Base-by-base conservation (phyloP, 2,888 invertebrate species). In the Dasysyrphus albostriatus region DNA sequence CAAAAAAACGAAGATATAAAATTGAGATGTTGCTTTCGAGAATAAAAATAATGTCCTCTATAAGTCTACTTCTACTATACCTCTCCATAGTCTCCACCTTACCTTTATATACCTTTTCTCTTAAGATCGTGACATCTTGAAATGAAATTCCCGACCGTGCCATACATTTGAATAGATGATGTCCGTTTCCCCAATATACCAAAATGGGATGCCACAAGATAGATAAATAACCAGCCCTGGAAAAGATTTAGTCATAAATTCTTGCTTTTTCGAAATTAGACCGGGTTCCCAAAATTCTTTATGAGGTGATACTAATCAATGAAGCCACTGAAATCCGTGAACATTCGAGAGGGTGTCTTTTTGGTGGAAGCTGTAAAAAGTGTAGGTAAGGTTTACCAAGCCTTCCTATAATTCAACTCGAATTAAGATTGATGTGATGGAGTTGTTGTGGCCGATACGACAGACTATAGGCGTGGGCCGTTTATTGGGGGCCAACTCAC, bases 251-350 rank as follows among this genome's bases (percentile, higher is more conserved):
- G 83, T 83, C 87, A 87, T 87, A 87, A 87, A 87, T 83, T 73
- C 8, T 47, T n/a, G 16, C 16, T 59, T 49, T 49, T n/a, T 44
- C 5, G 9, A 47, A 47, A 47, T 63, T n/a, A 12, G 29, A 9
- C 14, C 19, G 56, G 77, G 24, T 44, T 37, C 10, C 54, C 37
- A 56, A 58, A 75, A 78, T 73, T 72, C 81, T 83, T 92, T 92
- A 92, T 91, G 90, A 91, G 91, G 92, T 92, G 92, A 92, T 92
- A 92, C 91, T 91, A 92, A 92, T 92, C 92, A 91, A 91, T 92
- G 92, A 91, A 92, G 92, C 92, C 92, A 92, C 92, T 91, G 92
- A 92, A 92, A 91, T 91, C 90, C 91, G 91, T 67, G 90, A 51
- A 67, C 51, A 29, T 44, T 74, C 24, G 49, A 77, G 49, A 77